Base-by-base conservation (phyloP, 1,140 invertebrate species). In the Drosophila santomea region DNA sequence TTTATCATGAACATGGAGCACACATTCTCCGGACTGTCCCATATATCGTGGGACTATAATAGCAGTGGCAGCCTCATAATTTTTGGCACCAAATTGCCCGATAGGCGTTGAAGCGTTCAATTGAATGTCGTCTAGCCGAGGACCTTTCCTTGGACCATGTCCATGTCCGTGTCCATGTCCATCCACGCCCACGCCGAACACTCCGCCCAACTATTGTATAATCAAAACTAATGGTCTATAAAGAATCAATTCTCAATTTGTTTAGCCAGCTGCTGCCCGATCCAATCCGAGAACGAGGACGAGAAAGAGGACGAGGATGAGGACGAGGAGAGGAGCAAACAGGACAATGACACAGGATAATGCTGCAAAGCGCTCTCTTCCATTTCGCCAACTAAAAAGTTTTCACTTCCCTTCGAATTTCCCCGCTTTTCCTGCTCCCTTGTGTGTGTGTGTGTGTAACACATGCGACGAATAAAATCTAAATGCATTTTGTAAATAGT, bases 191-290 rank as follows among this genome's bases (percentile, higher is more conserved):
- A 28, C 17, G 35, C 32, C 20, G 35, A 20, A 7, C 8, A 43
- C 61, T 8, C 10, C 14, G 35, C 41, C 61, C 58, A 80, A 78
- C 82, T 86, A 88, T 88, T 88, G 83, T 84, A 91, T 91, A 82
- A 81, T 91, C 85, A 89, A 89, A 91, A 86, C 89, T 91, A 91
- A 91, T 91, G 90, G 89, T 90, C 89, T 91, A 91, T 91, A 91
- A 91, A 91, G 89, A 91, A 91, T 91, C 89, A 91, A 91, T 91
- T 91, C 86, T 76, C 89, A 91, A 91, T 91, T 91, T 91, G 89
- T 86, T 91, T 91, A 82, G 85, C 78, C 85, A 90, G 86, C 85
- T 90, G 84, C 64, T 83, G 69, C 59, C 68, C 69, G 47, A 3
- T 39, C 38, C 3, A 14, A 51, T n/a, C 7, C 39, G 43, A 50